Evolutionary conservation across 2,888 invertebrate genomes (phyloP), one percentile per base, ranked within the genome.

Genomic region (Melinopterus prodromus): DNA sequence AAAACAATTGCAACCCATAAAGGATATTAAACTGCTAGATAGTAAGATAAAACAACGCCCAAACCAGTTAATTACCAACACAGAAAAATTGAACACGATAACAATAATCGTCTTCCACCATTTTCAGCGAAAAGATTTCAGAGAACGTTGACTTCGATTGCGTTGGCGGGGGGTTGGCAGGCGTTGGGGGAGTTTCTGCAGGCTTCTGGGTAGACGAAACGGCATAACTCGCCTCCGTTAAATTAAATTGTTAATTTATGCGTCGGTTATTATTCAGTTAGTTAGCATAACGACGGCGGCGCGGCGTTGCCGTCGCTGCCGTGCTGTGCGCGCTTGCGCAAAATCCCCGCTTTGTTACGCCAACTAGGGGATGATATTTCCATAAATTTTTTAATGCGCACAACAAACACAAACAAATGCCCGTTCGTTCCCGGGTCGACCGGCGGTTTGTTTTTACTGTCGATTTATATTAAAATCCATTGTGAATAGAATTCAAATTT

Each of bases 161-260:
- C 26, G 26, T 26, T 26, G 26, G 1, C 26, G 26, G 26, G 26
- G 26, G 26, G 26, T 26, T 26, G 26, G 26, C 26, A 26, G 26
- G 26, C 26, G 26, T 26, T 53, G 53, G 12, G 53, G 53, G 53
- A 9, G 53, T 53, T 7, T 53, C 53, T 53, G 53, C 12, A 53
- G 53, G 53, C 2, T 53, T 6, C 12, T 12, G 53, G 53, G 53
- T 53, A 53, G 53, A 53, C 53, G 53, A 53, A 53, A 53, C 53
- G 53, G 53, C 80, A 80, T 80, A 80, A 80, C 80, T 74, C 36
- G 77, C 35, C 76, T 76, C 80, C 80, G 77, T 80, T 79, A 79
- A 79, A 80, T 80, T 80, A 79, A 74, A 36, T 76, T 71, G 14
- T 16, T 80, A 72, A 69, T 79, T 81, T 81, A 81, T 81, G 77